Evolutionary conservation across 2,113 vertebrate genomes (phyloP).

Genomic region (Saguinus midas): DNA sequence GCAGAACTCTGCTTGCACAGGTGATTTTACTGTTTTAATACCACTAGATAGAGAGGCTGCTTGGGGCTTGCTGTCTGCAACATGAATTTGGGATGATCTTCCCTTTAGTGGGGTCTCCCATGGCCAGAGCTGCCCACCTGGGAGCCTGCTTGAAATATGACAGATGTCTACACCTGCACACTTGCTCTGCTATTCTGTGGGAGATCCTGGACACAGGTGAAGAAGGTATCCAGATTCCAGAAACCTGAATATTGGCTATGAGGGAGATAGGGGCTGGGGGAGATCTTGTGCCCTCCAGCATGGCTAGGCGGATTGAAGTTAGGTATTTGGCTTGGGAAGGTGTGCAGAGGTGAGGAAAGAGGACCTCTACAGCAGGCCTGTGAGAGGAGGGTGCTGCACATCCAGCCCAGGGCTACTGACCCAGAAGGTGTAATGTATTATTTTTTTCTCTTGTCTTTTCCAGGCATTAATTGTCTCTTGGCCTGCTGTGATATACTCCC

Average conservation of each 20-base stretch:
- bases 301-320: not conserved
- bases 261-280: not conserved
- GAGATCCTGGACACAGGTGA: not conserved
- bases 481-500: not conserved
- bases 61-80: not conserved
- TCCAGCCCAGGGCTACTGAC: not conserved
- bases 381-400: not conserved
- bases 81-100: not conserved
- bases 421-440: rapidly evolving
- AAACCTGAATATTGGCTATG: not conserved
- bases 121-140: not conserved
- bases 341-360: not conserved
- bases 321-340: not conserved
- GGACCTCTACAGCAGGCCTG: not conserved
- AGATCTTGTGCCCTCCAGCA: not conserved
- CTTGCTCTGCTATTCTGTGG: not conserved
- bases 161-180: no score
- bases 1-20: not conserved
- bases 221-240: not conserved
- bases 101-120: not conserved
- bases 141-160: not conserved
- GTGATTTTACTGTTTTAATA: not conserved
- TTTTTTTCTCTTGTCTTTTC: not conserved
- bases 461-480: not conserved
- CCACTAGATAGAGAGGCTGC: no score